Evolutionary conservation across 2,797 vertebrate species (phyloP).

Genomic region (Hyperoplus immaculatus): DNA sequence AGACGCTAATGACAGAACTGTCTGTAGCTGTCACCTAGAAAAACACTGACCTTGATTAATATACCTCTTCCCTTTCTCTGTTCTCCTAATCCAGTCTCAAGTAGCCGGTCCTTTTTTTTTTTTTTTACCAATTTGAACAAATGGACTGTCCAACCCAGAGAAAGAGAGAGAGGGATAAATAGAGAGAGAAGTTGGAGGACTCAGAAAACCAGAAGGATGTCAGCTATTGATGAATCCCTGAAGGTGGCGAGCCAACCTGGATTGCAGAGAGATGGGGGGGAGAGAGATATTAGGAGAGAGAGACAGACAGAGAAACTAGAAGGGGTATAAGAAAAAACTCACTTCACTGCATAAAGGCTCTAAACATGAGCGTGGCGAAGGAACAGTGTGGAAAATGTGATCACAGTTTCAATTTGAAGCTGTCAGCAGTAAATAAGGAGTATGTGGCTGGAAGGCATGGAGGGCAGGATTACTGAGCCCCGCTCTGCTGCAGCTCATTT

Average conservation of each 20-base stretch:
- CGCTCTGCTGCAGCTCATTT: slow-evolving; percentile 68
- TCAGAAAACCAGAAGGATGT: slow-evolving; percentile 60
- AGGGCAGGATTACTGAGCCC: slow-evolving; percentile 73
- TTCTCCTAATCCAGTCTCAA: slow-evolving; percentile 73
- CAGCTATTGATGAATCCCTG: slow-evolving; percentile 67
- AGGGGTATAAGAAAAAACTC: slow-evolving; percentile 17
- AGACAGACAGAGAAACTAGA: slow-evolving; percentile 27
- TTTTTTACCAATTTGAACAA: slow-evolving; percentile 59
- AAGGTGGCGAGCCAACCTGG: slow-evolving; percentile 26
- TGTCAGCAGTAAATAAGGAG: slow-evolving; percentile 82
- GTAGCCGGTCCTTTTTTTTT: slow-evolving; percentile 59
- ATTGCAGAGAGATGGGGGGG: slow-evolving; percentile 25
- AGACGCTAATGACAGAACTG: slow-evolving; percentile 71
- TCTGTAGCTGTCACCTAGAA: slow-evolving; percentile 70
- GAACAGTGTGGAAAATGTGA: slow-evolving; percentile 79
- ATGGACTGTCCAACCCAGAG: slow-evolving; percentile 61
- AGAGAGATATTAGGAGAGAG: slow-evolving; percentile 58
- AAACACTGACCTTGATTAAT: slow-evolving; percentile 74
- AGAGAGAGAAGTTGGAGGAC: slow-evolving; percentile 19
- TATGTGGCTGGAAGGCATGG: slow-evolving; percentile 55
- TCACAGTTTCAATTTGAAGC: slow-evolving; percentile 82
- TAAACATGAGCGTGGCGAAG: slow-evolving; percentile 50
- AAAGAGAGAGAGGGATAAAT: slow-evolving; percentile 25
- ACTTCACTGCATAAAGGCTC: slow-evolving; percentile 35
- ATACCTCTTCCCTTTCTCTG: slow-evolving; percentile 61